phyloP scores from a whole-genome alignment of 2,888 invertebrate genomes.

The Apotomis capreana region DNA sequence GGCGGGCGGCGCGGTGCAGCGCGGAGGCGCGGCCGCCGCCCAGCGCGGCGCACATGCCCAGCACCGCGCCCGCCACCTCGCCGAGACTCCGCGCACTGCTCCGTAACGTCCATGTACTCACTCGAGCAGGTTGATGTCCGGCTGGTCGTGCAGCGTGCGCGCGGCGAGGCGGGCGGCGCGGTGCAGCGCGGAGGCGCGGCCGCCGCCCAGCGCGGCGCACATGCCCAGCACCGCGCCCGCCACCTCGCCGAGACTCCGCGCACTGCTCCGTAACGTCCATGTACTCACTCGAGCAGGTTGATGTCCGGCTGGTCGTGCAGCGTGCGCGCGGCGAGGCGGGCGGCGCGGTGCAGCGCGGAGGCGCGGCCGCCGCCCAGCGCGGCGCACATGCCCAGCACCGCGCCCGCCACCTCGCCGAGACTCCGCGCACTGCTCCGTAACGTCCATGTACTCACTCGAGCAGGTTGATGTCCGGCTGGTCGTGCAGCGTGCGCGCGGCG shows the following conservation, averaged over 20 bases:
- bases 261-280: constrained; percentile 42
- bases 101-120: constrained; percentile 48
- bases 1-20: constrained; percentile 58
- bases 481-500: constrained; percentile 59
- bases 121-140: constrained; percentile 87
- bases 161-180: constrained; percentile 46
- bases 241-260: constrained; percentile 90
- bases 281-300: constrained; percentile 86
- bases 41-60: constrained; percentile 73
- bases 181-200: constrained; percentile 70
- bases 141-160: constrained; percentile 62
- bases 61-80: constrained; percentile 90
- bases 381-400: constrained; percentile 76
- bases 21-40: constrained; percentile 67
- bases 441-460: constrained; percentile 81
- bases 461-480: constrained; percentile 83
- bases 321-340: constrained; percentile 57
- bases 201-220: constrained; percentile 74
- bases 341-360: constrained; percentile 88
- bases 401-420: constrained; percentile 90
- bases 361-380: constrained; percentile 76
- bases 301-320: constrained; percentile 73
- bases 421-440: constrained; percentile 71
- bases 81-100: constrained; percentile 83
- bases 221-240: constrained; percentile 84